Evolutionary conservation across 1,140 invertebrate genomes (phyloP), one percentile per base, ranked within the genome.

Genomic region (Arion vulgaris): DNA sequence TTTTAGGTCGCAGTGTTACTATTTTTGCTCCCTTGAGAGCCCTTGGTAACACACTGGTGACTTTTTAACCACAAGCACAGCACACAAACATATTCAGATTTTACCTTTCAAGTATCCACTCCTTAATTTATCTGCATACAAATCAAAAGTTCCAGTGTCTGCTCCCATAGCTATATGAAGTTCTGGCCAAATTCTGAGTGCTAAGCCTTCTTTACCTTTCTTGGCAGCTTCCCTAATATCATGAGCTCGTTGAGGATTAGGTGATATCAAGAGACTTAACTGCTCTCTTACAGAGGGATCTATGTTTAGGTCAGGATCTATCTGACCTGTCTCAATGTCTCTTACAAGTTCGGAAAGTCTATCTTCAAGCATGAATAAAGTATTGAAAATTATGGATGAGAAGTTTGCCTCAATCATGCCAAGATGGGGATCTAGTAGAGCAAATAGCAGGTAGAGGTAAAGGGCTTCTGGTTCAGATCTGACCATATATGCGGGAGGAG

Each of bases 341-440:
- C 84, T 76, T 0, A 88, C 78, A n/a, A 92, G 72, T 19, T 84
- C 77, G 38, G 84, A 49, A 87, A 89, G 88, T 36, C 89, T 78
- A 15, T 66, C 38, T 75, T 91, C 89, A 19, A 92, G 71, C 7
- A 87, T 83, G 38, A 79, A 74, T 71, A 92, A 89, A 26, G 89
- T 87, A 39, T 88, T 86, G 83, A 90, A 90, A 0, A 92, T 82
- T 26, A 91, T 83, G 36, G 91, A 92, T 23, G 90, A 86, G 86
- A 92, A 92, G 78, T 92, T 92, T 0, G 90, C 91, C 75, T 92
- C 91, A 17, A 92, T 84, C 84, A 89, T 88, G 19, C 91, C 91
- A 17, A 92, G 69, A 72, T 91, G 86, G 39, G 78, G 87, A 74
- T 92, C 91, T 74, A 85, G 87, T 38, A 92, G 72, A 38, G 87